These are phyloP conservation scores for Psilanteris sp. DNA, from an alignment of 1,140 invertebrate genomes.

Conservation along the genomic window DNA sequence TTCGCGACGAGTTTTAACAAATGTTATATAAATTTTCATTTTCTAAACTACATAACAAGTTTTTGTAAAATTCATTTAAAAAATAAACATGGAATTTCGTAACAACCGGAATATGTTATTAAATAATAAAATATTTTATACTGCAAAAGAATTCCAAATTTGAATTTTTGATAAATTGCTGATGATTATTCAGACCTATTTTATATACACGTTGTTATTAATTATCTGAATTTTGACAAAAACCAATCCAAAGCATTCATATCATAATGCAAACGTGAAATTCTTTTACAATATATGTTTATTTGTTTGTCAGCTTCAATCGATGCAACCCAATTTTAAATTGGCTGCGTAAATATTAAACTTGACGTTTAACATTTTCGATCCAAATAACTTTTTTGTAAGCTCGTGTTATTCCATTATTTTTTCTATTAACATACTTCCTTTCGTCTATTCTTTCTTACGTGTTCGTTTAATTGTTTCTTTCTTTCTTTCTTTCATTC, in stretches of 20 bases:
- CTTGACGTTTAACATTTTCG: no score
- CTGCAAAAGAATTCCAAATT: conserved; percentile 8
- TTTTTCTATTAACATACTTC: no score
- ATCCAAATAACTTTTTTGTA: no score
- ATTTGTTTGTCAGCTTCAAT: no score
- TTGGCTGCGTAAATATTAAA: no score
- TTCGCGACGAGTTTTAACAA: conserved; percentile 25
- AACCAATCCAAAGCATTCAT: background rate
- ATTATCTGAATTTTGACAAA: conserved; percentile 1
- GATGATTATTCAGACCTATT: no score
- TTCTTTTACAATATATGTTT: conserved; percentile 15
- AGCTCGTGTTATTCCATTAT: no score
- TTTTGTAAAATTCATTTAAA: conserved; percentile 60
- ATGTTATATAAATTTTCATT: conserved; percentile 49
- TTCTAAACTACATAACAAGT: conserved; percentile 72
- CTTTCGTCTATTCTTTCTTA: no score
- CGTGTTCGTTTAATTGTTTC: no score
- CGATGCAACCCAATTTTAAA: conserved; percentile 15
- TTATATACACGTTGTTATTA: no score
- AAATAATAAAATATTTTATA: background rate
- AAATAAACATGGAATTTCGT: conserved; percentile 66
- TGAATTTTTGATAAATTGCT: background rate
- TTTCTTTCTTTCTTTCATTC: no score
- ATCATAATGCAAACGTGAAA: background rate
- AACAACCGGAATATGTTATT: conserved; percentile 67